These are phyloP conservation scores for Epicampocera succincta DNA, from an alignment of 2,888 invertebrate species.

Conservation along the genomic window DNA sequence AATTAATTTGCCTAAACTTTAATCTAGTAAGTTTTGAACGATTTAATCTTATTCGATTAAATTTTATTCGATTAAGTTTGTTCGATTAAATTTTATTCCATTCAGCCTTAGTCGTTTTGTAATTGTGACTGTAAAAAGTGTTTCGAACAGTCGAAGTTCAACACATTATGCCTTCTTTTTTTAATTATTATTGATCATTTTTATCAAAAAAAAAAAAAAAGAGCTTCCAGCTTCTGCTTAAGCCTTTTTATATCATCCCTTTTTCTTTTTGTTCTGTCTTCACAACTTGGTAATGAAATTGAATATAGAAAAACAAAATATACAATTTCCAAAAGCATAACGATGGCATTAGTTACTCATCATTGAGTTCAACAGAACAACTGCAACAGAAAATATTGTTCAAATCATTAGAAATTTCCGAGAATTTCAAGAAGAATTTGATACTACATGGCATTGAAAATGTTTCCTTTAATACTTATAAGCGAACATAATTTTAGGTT, in stretches of 20 bases:
- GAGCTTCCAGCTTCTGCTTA: constrained; percentile 16
- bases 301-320: background rate
- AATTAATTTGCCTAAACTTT: too few relatives aligned
- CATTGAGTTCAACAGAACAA: constrained; percentile 37
- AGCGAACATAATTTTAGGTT: constrained; percentile 9
- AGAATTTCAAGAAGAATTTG: constrained; percentile 69
- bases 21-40: background rate
- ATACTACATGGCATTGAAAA: constrained; percentile 62
- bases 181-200: too few relatives aligned
- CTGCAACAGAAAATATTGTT: constrained; percentile 41
- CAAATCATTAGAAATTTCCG: constrained; percentile 72
- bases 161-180: too few relatives aligned
- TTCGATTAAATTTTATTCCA: too few relatives aligned
- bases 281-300: constrained; percentile 34
- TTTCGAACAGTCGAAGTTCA: too few relatives aligned
- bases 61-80: background rate
- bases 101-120: too few relatives aligned
- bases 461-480: constrained; percentile 25
- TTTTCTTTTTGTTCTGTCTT: background rate
- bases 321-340: constrained; percentile 15
- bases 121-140: too few relatives aligned
- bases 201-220: too few relatives aligned
- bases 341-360: constrained; percentile 62
- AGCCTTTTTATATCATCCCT: constrained; percentile 41
- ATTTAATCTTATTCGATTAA: background rate